phyloP scores from a whole-genome alignment of 1,140 invertebrate genomes.

The Pseudomyrmex dendroicus region DNA sequence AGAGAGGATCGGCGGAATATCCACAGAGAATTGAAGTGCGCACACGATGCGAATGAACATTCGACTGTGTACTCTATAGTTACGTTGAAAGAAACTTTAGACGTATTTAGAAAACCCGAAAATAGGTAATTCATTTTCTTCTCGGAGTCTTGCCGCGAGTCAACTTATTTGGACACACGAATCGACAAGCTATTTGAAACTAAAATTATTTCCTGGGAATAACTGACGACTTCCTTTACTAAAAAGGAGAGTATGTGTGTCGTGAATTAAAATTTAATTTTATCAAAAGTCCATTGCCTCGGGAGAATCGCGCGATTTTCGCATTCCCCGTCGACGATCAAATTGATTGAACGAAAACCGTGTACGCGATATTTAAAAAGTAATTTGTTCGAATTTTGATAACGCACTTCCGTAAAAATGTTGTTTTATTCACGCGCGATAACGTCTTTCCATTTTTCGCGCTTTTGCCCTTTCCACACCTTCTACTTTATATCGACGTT shows the following conservation, averaged over 20 bases:
- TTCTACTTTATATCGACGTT: slow-evolving; percentile 69
- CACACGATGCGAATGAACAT: neutral
- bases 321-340: neutral
- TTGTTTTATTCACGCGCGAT: slow-evolving; percentile 22
- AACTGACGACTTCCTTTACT: neutral
- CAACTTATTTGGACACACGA: slow-evolving; percentile 11
- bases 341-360: neutral
- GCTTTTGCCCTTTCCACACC: slow-evolving; percentile 16
- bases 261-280: slow-evolving; percentile 36
- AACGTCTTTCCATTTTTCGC: neutral
- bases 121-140: slow-evolving; percentile 15
- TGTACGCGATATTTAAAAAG: neutral
- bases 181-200: slow-evolving; percentile 8
- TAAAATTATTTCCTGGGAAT: slow-evolving; percentile 48
- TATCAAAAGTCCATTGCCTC: neutral
- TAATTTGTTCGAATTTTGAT: no score
- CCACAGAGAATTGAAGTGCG: neutral
- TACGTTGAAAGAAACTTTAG: neutral
- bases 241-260: slow-evolving; percentile 11
- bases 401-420: neutral
- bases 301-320: slow-evolving; percentile 18
- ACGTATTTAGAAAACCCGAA: slow-evolving; percentile 19
- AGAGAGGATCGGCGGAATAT: neutral
- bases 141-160: neutral
- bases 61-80: neutral